Conservation (phyloP, 1,140 invertebrate species). For the Panagrolaimus sp. region DNA sequence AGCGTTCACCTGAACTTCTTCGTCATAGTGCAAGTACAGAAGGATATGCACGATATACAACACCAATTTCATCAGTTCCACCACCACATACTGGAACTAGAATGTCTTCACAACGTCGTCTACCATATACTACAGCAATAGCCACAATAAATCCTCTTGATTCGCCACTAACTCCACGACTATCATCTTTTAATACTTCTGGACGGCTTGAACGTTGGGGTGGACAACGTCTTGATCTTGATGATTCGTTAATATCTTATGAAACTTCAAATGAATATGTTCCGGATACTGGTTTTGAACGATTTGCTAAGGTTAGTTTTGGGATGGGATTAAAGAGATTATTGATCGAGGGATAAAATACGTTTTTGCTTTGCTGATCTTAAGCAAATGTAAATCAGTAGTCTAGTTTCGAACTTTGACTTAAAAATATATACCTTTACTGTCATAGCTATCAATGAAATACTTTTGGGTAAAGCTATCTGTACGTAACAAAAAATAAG, state of each 20-base stretch:
- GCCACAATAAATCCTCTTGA: not conserved
- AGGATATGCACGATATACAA: not conserved
- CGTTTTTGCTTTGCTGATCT: too few relatives aligned
- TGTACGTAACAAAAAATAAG: too few relatives aligned
- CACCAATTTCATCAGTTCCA: not conserved
- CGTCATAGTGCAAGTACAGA: too few relatives aligned
- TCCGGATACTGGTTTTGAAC: not conserved
- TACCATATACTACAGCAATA: not conserved
- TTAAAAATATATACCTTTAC: too few relatives aligned
- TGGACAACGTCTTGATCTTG: not conserved
- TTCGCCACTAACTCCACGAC: not conserved
- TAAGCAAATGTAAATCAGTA: too few relatives aligned
- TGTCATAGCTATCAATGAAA: too few relatives aligned
- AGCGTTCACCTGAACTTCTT: too few relatives aligned
- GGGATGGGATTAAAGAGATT: too few relatives aligned
- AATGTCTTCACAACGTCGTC: not conserved
- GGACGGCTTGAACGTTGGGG: not conserved
- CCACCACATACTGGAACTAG: not conserved
- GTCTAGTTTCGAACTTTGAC: too few relatives aligned
- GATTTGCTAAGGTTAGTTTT: not conserved
- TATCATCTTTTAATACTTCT: not conserved
- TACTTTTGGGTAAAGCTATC: too few relatives aligned
- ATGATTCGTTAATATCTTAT: not conserved
- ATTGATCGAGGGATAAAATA: too few relatives aligned
- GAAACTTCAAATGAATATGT: constrained; percentile 3